phyloP scores from a whole-genome alignment of 2,797 vertebrate species.

The Hippoglossus hippoglossus region DNA sequence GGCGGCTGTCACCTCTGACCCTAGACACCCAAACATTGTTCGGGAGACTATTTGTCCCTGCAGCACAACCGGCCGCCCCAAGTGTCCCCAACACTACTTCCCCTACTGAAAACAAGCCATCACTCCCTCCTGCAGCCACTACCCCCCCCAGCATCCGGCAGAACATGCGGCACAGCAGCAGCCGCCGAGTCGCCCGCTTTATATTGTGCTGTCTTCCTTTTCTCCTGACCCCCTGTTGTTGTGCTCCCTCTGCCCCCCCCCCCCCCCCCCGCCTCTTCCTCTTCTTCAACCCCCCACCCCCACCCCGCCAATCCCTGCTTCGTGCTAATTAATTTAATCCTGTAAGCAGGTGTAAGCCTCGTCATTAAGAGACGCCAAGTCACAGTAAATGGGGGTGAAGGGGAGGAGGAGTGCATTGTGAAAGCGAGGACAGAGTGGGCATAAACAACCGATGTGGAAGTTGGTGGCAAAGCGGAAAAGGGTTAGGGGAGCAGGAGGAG shows the following conservation, averaged over 20 bases:
- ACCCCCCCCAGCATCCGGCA: conserved; percentile 57
- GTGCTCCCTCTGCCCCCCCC: conserved; percentile 47
- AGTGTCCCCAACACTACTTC: conserved; percentile 56
- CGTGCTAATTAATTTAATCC: conserved; percentile 91
- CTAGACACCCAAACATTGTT: conserved; percentile 69
- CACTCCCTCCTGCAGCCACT: conserved; percentile 36
- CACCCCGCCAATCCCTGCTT: conserved; percentile 74
- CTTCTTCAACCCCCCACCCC: conserved; percentile 40
- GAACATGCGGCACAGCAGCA: conserved; percentile 61
- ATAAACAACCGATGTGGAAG: conserved; percentile 81
- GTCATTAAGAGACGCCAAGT: conserved; percentile 83
- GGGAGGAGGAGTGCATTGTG: conserved; percentile 74
- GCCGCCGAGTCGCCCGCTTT: conserved; percentile 46
- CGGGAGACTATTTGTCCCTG: conserved; percentile 46
- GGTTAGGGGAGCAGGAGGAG: conserved; percentile 18
- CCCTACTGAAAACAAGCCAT: conserved; percentile 72
- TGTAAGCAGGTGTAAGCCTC: conserved; percentile 89
- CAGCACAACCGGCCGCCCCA: conserved; percentile 35
- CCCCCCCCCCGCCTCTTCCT: conserved; percentile 20
- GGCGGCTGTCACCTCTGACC: conserved; percentile 68
- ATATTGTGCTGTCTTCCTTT: conserved; percentile 70
- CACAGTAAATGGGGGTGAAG: conserved; percentile 75
- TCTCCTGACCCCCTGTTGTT: conserved; percentile 68
- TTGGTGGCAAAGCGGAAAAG: conserved; percentile 67
- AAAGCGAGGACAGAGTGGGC: conserved; percentile 74